Evolutionary conservation across 1,140 invertebrate genomes (phyloP).

Genomic region (Neotoxoptera formosana): DNA sequence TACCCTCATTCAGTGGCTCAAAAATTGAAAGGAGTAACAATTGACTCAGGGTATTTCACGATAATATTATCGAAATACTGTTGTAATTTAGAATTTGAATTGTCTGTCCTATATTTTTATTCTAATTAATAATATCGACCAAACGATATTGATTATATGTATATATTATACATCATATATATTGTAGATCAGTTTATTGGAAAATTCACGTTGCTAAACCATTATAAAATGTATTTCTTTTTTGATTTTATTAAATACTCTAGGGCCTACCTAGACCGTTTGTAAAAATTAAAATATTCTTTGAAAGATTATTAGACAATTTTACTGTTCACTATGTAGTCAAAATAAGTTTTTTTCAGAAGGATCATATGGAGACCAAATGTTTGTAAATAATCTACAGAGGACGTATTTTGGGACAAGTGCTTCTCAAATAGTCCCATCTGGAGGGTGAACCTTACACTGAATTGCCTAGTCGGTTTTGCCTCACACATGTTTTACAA

Average conservation of each 20-base stretch:
- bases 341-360: neutral
- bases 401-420: constrained; percentile 4
- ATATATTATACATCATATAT: neutral
- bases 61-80: neutral
- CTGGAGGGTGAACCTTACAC: neutral
- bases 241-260: neutral
- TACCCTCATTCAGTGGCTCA: neutral
- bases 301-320: neutral
- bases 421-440: constrained; percentile 7
- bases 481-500: neutral
- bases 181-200: too few species aligned
- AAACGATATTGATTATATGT: neutral
- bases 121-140: neutral
- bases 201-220: too few species aligned
- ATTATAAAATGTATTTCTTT: neutral
- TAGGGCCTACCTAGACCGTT: neutral
- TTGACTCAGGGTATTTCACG: neutral
- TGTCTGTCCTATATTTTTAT: neutral
- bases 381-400: constrained; percentile 48
- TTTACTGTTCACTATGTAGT: neutral
- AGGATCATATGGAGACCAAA: constrained; percentile 48
- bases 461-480: neutral
- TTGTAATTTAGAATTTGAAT: neutral
- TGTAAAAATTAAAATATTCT: constrained; percentile 15
- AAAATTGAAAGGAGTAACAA: constrained; percentile 2